These are phyloP conservation scores for Murina feae DNA, from an alignment of 2,113 vertebrate genomes.

Conservation along the genomic window DNA sequence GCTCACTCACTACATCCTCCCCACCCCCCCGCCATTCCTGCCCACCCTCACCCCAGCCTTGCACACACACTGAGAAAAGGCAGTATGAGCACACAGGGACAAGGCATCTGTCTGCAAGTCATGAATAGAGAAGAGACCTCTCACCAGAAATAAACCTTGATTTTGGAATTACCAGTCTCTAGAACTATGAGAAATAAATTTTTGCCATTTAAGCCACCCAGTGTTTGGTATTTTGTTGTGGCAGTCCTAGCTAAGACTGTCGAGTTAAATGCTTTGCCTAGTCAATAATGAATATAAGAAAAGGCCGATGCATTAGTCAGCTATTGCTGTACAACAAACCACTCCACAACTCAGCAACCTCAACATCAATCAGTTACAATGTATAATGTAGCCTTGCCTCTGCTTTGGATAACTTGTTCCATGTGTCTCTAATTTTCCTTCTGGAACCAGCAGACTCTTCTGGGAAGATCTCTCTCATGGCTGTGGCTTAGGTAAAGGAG, in stretches of 20 bases:
- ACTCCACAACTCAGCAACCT: not conserved
- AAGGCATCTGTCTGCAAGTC: not conserved
- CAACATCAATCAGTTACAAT: too few species aligned
- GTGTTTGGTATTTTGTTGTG: not conserved
- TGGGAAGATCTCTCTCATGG: not conserved
- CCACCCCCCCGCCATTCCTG: rapidly evolving
- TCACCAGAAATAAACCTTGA: not conserved
- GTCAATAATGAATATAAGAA: not conserved
- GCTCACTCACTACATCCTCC: not conserved
- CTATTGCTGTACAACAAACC: not conserved
- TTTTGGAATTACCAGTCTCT: not conserved
- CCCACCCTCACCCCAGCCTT: not conserved
- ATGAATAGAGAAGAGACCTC: not conserved
- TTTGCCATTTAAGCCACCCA: not conserved
- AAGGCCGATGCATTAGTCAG: not conserved
- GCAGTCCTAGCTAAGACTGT: not conserved
- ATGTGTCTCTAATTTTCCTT: not conserved
- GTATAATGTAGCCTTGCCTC: not conserved
- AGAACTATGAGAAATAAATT: not conserved
- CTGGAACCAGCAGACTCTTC: not conserved
- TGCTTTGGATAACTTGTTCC: not conserved
- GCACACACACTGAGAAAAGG: not conserved
- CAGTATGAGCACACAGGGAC: not conserved
- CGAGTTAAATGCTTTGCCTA: not conserved
- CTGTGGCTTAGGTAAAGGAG: not conserved